phyloP scores from a whole-genome alignment of 2,113 vertebrate species.

The Nestor notabilis region DNA sequence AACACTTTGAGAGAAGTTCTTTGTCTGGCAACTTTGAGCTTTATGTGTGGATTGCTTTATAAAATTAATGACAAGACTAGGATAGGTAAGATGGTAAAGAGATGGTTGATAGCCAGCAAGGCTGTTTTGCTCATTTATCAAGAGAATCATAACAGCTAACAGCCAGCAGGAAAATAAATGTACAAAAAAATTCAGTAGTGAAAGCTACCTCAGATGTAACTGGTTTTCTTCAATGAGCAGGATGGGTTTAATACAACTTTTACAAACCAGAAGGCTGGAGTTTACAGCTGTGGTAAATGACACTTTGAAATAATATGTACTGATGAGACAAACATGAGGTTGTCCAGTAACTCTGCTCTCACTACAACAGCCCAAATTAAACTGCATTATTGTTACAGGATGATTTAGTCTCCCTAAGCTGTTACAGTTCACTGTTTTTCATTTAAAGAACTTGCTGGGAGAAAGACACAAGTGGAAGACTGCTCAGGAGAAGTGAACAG shows the following conservation, averaged over 20 bases:
- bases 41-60: background rate
- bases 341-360: background rate
- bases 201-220: background rate
- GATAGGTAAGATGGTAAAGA: background rate
- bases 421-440: background rate
- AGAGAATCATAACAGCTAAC: background rate
- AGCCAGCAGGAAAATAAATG: background rate
- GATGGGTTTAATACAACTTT: slow-evolving; percentile 13
- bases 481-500: background rate
- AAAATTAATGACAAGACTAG: background rate
- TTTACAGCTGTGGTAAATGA: slow-evolving; percentile 52
- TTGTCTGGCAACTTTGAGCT: background rate
- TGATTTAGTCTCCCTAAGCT: slow-evolving; percentile 1
- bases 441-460: background rate
- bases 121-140: background rate
- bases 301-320: slow-evolving; percentile 22
- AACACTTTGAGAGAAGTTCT: background rate
- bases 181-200: background rate
- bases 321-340: slow-evolving; percentile 22
- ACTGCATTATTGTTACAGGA: background rate
- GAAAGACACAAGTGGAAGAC: background rate
- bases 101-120: background rate
- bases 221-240: slow-evolving; percentile 12
- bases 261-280: slow-evolving; percentile 39
- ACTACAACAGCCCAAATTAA: background rate